Evolutionary conservation across 2,797 vertebrate species (phyloP).

Genomic region (Miichthys miiuy): DNA sequence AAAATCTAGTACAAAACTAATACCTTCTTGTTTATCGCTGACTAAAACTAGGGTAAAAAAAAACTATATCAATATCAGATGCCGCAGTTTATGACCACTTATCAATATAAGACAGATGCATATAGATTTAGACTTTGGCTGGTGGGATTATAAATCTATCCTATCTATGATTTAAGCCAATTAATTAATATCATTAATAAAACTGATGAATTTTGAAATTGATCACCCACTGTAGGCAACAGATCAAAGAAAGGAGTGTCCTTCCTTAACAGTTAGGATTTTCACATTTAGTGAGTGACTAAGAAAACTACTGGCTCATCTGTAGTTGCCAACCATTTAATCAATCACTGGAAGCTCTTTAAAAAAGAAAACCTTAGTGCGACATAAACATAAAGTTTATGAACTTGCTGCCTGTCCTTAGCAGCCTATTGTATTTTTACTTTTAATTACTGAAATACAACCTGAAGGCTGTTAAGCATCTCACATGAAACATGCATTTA

Average conservation of each 20-base stretch:
- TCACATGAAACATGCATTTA: background rate
- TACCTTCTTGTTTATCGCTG: no score
- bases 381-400: background rate
- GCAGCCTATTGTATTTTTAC: background rate
- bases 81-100: background rate
- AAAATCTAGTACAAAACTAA: no score
- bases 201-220: background rate
- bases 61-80: no score
- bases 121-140: background rate
- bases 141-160: background rate
- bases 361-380: background rate
- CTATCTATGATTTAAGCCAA: background rate
- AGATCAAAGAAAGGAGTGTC: background rate
- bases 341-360: background rate
- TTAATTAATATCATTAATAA: background rate
- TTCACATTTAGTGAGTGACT: background rate
- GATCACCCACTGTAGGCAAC: background rate
- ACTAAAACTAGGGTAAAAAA: no score
- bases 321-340: background rate
- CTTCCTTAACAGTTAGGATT: background rate
- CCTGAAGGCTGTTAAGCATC: background rate
- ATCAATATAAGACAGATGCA: background rate
- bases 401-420: constrained; percentile 1
- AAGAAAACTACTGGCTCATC: background rate
- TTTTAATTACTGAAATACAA: background rate